These are phyloP conservation scores for Ctenoplectra terminalis DNA, from an alignment of 1,140 invertebrate genomes.

Conservation along the genomic window DNA sequence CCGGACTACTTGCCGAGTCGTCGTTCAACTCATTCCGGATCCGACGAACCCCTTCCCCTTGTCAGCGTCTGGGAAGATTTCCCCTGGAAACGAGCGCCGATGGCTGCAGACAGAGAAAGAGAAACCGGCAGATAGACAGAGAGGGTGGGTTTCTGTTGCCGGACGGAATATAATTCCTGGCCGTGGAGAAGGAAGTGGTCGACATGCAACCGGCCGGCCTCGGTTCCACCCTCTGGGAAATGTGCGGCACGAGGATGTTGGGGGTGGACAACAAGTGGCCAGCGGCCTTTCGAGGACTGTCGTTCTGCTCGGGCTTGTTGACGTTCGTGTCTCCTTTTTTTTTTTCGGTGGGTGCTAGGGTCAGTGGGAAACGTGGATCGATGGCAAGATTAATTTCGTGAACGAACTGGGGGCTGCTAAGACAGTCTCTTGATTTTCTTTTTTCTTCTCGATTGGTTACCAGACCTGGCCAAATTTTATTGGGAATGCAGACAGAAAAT, in stretches of 20 bases:
- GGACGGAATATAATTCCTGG: slow-evolving; percentile 68
- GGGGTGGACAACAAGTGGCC: slow-evolving; percentile 57
- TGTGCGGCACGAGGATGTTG: slow-evolving; percentile 24
- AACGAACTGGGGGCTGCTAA: background rate
- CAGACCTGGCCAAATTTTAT: background rate
- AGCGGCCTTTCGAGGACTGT: slow-evolving; percentile 38
- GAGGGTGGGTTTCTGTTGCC: slow-evolving; percentile 59
- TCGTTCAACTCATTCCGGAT: slow-evolving; percentile 61
- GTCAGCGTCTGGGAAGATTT: slow-evolving; percentile 66
- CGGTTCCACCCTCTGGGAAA: slow-evolving; percentile 43
- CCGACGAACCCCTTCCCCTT: slow-evolving; percentile 65
- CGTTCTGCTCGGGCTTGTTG: slow-evolving; percentile 25
- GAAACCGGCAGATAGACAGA: background rate
- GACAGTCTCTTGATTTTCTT: background rate
- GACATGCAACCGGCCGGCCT: slow-evolving; percentile 35
- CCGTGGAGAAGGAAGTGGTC: slow-evolving; percentile 44
- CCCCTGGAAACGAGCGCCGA: slow-evolving; percentile 67
- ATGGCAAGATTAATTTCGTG: slow-evolving; percentile 38
- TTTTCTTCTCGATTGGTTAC: background rate
- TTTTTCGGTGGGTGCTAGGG: background rate
- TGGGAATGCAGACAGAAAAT: no score
- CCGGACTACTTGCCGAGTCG: slow-evolving; percentile 64
- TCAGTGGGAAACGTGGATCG: background rate
- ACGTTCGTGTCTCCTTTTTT: slow-evolving; percentile 19
- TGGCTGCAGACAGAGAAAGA: background rate